Evolutionary conservation across 2,113 vertebrate genomes (phyloP).

Genomic region (Camarhynchus parvulus): DNA sequence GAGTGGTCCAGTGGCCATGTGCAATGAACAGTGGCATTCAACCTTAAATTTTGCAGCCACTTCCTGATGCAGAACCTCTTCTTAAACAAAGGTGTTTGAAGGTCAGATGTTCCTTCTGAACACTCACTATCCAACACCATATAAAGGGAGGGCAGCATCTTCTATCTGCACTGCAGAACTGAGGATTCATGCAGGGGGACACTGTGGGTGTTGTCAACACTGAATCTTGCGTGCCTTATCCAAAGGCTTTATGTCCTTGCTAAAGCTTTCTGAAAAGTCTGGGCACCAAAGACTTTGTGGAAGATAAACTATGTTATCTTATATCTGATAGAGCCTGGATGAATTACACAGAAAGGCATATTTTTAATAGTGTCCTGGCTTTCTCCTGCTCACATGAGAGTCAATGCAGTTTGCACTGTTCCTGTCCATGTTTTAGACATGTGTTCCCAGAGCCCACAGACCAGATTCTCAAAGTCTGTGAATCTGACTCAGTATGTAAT

Average conservation of each 20-base stretch:
- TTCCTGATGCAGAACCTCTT: neutral
- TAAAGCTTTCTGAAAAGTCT: neutral
- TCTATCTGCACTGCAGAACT: rapidly evolving
- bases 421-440: rapidly evolving
- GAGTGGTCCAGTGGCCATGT: neutral
- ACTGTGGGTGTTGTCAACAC: neutral
- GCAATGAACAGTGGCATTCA: rapidly evolving
- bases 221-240: rapidly evolving
- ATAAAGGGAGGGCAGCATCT: neutral
- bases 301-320: neutral
- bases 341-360: neutral
- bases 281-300: neutral
- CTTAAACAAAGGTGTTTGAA: neutral
- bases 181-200: neutral
- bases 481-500: rapidly evolving
- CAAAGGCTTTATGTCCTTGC: neutral
- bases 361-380: neutral
- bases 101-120: neutral
- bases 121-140: neutral
- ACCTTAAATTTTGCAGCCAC: neutral
- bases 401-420: neutral
- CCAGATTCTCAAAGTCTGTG: rapidly evolving
- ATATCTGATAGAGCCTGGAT: neutral
- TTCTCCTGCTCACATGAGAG: neutral
- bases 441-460: neutral